Conservation (phyloP, 2,113 vertebrate species). For the Myxocyprinus asiaticus region DNA sequence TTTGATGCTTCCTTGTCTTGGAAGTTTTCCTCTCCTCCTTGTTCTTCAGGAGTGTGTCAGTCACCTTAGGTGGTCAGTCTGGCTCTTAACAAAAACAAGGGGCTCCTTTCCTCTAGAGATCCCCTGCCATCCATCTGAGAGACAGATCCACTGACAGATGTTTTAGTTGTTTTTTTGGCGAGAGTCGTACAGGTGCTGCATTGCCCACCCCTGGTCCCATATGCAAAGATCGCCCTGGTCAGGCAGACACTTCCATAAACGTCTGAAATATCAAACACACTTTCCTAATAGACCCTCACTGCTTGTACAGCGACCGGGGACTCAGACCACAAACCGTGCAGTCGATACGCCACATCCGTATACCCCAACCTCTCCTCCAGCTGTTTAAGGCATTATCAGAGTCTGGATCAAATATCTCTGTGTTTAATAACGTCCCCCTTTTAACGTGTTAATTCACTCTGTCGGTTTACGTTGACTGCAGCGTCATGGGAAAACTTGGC, state of each 20-base stretch:
- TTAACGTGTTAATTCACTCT: slow-evolving; percentile 47
- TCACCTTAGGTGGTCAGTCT: background rate
- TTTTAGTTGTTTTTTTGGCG: background rate
- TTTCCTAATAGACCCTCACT: slow-evolving; percentile 57
- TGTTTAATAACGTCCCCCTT: background rate
- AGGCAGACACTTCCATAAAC: slow-evolving; percentile 53
- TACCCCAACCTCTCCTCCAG: slow-evolving; percentile 33
- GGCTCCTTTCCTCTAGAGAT: background rate
- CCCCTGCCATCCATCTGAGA: background rate
- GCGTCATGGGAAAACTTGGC: slow-evolving; percentile 32
- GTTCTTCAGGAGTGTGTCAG: background rate
- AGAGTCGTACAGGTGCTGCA: slow-evolving; percentile 15
- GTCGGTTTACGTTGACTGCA: slow-evolving; percentile 47
- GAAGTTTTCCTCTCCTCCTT: too few relatives aligned
- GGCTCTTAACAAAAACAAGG: background rate
- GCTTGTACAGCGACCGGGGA: slow-evolving; percentile 46
- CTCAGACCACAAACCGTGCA: slow-evolving; percentile 39
- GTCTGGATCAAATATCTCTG: slow-evolving; percentile 45
- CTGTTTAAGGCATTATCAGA: slow-evolving; percentile 60
- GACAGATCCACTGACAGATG: background rate
- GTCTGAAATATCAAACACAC: slow-evolving; percentile 65
- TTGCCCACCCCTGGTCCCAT: background rate
- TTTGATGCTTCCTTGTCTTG: too few relatives aligned
- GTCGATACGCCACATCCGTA: slow-evolving; percentile 54
- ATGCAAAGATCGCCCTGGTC: slow-evolving; percentile 27